phyloP scores from a whole-genome alignment of 30 jellyfish, hydroid and myxozoan species.

The Hydractinia symbiolongicarpus region DNA sequence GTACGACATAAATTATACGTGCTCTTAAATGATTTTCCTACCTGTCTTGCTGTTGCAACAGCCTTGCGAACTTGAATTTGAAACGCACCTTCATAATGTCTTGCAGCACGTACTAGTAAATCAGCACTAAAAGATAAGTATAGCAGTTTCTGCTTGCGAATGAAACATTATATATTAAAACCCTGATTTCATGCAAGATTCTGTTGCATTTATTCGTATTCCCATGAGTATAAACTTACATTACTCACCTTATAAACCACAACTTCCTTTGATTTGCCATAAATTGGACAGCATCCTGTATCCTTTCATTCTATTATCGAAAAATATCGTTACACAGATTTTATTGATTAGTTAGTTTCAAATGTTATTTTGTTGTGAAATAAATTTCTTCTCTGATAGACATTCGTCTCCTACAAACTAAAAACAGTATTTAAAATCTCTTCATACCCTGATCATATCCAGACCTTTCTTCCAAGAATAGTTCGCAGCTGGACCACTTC shows the following conservation, averaged over 20 bases:
- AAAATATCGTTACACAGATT: background rate
- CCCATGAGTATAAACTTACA: background rate
- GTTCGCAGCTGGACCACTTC: conserved; percentile 99
- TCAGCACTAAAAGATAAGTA: conserved; percentile 66
- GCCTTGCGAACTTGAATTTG: conserved; percentile 94
- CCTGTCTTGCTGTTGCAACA: conserved; percentile 88
- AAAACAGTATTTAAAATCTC: too few species aligned
- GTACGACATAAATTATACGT: background rate
- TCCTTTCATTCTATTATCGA: conserved; percentile 47
- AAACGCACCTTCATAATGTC: conserved; percentile 99
- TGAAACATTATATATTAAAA: background rate
- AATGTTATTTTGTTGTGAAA: background rate
- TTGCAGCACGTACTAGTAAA: conserved; percentile 90
- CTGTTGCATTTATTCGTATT: background rate
- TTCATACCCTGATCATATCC: conserved; percentile 52
- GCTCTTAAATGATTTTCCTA: conserved; percentile 7
- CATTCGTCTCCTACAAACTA: too few species aligned
- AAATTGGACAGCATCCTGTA: conserved; percentile 64
- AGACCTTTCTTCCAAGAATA: conserved; percentile 67
- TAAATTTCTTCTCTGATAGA: too few species aligned
- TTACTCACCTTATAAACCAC: conserved; percentile 72
- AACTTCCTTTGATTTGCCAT: conserved; percentile 58
- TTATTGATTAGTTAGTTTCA: too few species aligned
- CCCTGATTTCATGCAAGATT: background rate
- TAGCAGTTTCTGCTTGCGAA: background rate